A percentile compares a stretch with the other conserved stretches of the same genome.
These are phyloP conservation scores for Flexamia atlantica DNA, from an alignment of 2,888 invertebrate species.

Conservation along the genomic window DNA sequence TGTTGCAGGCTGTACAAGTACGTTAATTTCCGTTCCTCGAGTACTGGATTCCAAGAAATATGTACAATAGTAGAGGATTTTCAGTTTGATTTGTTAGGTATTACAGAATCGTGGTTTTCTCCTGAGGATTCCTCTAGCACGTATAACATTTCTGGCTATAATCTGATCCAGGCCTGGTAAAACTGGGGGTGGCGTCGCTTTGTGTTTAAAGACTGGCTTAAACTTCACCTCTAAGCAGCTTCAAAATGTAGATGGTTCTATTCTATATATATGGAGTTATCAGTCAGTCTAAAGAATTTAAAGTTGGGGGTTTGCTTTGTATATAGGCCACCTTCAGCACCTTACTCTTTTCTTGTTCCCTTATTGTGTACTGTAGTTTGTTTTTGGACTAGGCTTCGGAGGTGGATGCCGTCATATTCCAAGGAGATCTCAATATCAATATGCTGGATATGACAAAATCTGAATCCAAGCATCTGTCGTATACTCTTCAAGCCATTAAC, in stretches of 20 bases:
- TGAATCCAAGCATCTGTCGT: background rate
- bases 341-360: constrained; percentile 1
- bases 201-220: background rate
- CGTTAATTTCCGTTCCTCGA: constrained; percentile 6
- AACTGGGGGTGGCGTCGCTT: background rate
- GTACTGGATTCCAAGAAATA: background rate
- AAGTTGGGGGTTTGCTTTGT: background rate
- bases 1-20: background rate
- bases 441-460: background rate
- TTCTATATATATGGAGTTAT: background rate
- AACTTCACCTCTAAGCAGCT: background rate
- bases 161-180: background rate
- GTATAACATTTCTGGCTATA: background rate
- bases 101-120: background rate
- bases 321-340: constrained; percentile 7
- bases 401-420: background rate
- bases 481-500: background rate
- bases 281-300: background rate
- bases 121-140: background rate
- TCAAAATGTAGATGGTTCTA: background rate
- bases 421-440: background rate
- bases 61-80: constrained; percentile 6
- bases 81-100: constrained; percentile 8
- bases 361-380: background rate
- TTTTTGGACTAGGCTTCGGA: background rate